Evolutionary conservation across 2,113 vertebrate species (phyloP).

Genomic region (Clarias magur): DNA sequence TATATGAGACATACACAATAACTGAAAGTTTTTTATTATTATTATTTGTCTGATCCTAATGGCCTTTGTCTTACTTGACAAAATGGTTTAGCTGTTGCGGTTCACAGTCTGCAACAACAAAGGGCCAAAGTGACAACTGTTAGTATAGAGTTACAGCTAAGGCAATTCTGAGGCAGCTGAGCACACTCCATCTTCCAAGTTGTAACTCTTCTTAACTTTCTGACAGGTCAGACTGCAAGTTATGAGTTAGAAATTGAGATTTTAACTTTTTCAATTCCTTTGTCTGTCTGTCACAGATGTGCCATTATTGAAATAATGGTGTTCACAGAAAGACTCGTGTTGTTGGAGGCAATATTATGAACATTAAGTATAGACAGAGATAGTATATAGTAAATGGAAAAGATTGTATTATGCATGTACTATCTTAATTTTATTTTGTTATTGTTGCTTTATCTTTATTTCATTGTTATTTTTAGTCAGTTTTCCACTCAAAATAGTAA

Average conservation of each 20-base stretch:
- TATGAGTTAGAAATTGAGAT: neutral
- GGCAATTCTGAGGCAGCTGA: neutral
- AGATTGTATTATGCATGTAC: neutral
- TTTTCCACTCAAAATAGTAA: neutral
- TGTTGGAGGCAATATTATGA: neutral
- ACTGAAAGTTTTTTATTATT: no score
- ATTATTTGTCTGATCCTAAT: neutral
- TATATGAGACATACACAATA: neutral
- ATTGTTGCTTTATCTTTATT: no score
- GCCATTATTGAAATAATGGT: neutral
- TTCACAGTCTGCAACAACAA: neutral
- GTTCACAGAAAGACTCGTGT: neutral
- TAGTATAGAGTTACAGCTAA: neutral
- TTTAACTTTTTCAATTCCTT: neutral
- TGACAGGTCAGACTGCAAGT: neutral
- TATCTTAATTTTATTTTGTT: neutral
- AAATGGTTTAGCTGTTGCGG: neutral
- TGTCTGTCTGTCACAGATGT: neutral
- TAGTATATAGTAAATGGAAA: no score
- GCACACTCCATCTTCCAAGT: neutral
- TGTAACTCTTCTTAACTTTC: neutral
- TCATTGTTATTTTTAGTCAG: neutral
- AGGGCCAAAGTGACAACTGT: neutral
- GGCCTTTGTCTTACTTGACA: neutral
- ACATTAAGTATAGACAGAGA: no score